Evolutionary conservation across 2,113 vertebrate genomes (phyloP), one percentile per base, ranked within the genome.

Genomic region (Dolichotis patagonum): DNA sequence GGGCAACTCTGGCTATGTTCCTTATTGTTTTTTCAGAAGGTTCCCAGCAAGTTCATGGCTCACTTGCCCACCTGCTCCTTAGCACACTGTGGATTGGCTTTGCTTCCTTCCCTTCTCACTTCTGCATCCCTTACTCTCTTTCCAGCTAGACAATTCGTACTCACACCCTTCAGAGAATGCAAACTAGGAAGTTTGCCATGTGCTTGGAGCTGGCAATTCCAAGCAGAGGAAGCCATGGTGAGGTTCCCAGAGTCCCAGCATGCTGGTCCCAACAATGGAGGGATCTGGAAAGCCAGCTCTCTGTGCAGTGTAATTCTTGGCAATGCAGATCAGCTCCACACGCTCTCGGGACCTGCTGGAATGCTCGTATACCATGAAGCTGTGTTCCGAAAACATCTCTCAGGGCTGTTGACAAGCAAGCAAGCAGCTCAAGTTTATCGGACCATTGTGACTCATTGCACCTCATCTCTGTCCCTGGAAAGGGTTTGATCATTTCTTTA

Each of bases 371-470:
- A 77, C 80, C 85, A 85, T 54, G 88, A 60, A 41, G 22, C 63
- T 3, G 0, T 35, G 90, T 96, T 92, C 88, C 77, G 52, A 90
- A 97, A 96, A 94, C 90, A 90, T 54, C 85, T 94, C 86, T 87
- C 56, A 28, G 69, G 75, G 58, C 65, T 13, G 0, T 62, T 67
- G 84, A 92, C 58, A 54, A 85, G 88, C 94, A 91, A 94, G 71
- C 77, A 81, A 78, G 85, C 81, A 93, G 77, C 41, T 82, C 81
- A 82, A 84, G 81, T 26, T 96, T 38, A 35, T 56, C 49, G 62
- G 75, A 62, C 41, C 62, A 62, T 60, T 83, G 81, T 75, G 91
- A 75, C 41, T 87, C 88, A n/a, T 90, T 20, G 6, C 19, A 30
- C 62, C 52, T 85, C 52, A 2, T 81, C 90, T 84, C 84, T 85